Conservation (phyloP, 2,888 invertebrate species). For the Caenorhabditis becei region DNA sequence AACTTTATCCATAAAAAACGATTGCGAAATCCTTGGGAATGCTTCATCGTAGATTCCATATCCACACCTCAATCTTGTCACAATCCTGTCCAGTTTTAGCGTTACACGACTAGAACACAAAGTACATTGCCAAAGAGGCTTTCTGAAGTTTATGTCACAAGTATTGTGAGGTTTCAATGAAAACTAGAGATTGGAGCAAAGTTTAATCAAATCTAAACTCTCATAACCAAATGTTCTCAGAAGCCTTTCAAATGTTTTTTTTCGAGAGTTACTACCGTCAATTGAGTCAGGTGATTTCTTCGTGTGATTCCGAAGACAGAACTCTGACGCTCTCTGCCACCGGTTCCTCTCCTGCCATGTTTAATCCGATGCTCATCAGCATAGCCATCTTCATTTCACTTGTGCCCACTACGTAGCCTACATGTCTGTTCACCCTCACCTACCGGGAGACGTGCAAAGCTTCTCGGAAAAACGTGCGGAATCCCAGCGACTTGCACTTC, state of each 20-base stretch:
- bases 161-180: too few relatives aligned
- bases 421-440: slow-evolving; percentile 15
- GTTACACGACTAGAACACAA: slow-evolving; percentile 35
- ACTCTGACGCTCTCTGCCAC: too few relatives aligned
- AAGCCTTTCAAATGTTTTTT: too few relatives aligned
- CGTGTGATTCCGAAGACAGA: too few relatives aligned
- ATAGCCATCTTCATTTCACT: slow-evolving; percentile 37
- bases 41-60: slow-evolving; percentile 16
- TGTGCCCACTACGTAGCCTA: slow-evolving; percentile 40
- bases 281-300: too few relatives aligned
- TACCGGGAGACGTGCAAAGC: slow-evolving; percentile 21
- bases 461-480: slow-evolving; percentile 58
- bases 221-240: too few relatives aligned
- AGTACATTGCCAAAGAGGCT: slow-evolving; percentile 2
- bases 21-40: slow-evolving; percentile 13
- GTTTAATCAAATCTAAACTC: too few relatives aligned
- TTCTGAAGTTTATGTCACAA: too few relatives aligned
- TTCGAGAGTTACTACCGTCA: too few relatives aligned
- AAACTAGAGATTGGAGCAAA: too few relatives aligned
- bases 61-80: slow-evolving; percentile 11
- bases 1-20: too few relatives aligned
- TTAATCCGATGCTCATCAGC: slow-evolving; percentile 39
- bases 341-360: too few relatives aligned
- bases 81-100: slow-evolving; percentile 42
- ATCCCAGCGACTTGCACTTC: slow-evolving; percentile 54